Percentiles rank a stretch among this genome's conserved stretches.
Evolutionary conservation across 2,888 invertebrate genomes (phyloP).

Genomic region (Tenthredo notha): DNA sequence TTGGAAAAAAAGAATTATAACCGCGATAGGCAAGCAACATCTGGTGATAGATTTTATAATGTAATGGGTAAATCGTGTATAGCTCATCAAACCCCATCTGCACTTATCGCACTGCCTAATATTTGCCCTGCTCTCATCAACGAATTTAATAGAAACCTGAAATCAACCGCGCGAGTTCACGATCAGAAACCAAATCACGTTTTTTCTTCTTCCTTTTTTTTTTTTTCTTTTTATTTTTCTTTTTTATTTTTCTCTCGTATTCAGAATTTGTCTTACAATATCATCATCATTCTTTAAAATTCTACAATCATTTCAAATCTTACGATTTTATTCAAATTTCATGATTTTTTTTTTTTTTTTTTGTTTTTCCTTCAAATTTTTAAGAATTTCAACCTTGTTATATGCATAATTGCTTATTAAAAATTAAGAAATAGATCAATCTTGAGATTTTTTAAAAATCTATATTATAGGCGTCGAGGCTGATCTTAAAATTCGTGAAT

Average conservation of each 20-base stretch:
- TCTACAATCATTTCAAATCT: neutral
- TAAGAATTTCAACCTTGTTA: no score
- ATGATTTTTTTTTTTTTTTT: neutral
- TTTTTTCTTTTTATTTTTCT: neutral
- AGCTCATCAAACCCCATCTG: slow-evolving; percentile 12
- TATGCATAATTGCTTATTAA: no score
- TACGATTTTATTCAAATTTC: neutral
- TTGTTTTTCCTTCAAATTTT: no score
- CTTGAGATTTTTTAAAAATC: no score
- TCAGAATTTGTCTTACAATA: neutral
- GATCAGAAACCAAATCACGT: neutral
- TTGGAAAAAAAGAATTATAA: neutral
- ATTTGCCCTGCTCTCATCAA: slow-evolving; percentile 39
- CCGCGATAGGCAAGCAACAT: neutral
- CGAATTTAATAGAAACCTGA: slow-evolving; percentile 38
- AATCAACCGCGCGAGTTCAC: neutral
- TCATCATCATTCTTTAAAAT: neutral
- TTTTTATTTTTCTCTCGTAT: neutral
- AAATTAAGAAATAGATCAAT: no score
- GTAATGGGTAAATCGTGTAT: slow-evolving; percentile 46
- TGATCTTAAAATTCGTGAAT: no score
- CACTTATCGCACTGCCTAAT: slow-evolving; percentile 39
- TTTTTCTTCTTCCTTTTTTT: neutral
- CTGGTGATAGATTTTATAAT: slow-evolving; percentile 28
- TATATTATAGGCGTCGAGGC: no score